Conservation (phyloP, 2,113 vertebrate genomes). For the Chloropsis cyanopogon region DNA sequence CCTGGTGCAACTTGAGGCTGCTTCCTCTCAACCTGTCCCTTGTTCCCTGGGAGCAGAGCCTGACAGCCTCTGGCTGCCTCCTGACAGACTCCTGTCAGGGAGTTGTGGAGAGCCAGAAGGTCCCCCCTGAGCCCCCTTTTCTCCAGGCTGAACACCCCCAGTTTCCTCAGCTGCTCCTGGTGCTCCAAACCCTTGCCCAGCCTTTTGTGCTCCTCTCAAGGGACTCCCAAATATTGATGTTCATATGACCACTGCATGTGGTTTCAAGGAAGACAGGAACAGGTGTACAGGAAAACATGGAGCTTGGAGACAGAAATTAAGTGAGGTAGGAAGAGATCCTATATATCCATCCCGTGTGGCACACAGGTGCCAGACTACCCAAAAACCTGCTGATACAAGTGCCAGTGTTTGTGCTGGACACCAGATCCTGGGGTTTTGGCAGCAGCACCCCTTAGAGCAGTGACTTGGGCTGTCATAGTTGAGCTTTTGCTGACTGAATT, state of each 20-base stretch:
- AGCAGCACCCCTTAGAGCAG: background rate
- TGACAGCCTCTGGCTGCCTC: rapidly evolving
- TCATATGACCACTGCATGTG: background rate
- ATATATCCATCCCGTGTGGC: background rate
- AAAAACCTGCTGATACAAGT: background rate
- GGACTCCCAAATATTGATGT: background rate
- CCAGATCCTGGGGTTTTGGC: background rate
- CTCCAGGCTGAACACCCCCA: background rate
- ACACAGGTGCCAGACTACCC: background rate
- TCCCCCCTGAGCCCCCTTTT: background rate
- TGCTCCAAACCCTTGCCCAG: background rate
- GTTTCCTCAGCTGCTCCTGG: background rate
- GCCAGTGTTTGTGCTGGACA: background rate
- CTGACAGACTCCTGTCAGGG: background rate
- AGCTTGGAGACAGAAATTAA: background rate
- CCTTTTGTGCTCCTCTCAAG: background rate
- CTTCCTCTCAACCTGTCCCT: background rate
- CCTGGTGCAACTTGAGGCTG: background rate
- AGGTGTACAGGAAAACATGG: background rate
- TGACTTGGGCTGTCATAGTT: background rate
- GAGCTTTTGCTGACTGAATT: background rate
- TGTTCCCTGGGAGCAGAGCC: background rate
- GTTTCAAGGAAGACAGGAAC: background rate
- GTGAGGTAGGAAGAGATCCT: background rate
- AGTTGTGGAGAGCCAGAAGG: background rate